phyloP scores from a whole-genome alignment of 2,797 vertebrate genomes.

The Semaprochilodus insignis region DNA sequence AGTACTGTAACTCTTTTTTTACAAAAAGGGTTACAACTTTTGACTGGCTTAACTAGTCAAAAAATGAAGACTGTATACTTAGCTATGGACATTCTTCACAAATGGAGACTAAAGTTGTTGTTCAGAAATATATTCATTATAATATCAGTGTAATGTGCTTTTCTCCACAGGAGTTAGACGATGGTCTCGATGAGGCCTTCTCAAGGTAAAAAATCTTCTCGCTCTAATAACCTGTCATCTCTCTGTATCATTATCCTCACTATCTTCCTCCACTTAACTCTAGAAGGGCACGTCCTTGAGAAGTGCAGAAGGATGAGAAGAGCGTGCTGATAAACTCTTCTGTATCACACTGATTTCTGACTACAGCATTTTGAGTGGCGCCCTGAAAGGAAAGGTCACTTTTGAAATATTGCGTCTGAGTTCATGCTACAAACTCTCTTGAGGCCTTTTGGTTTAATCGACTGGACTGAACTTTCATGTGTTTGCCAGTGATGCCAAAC shows the following conservation, averaged over 20 bases:
- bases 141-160: conserved; percentile 36
- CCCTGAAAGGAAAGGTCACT: neutral
- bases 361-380: neutral
- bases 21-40: neutral
- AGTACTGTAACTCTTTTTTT: no score
- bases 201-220: conserved; percentile 83
- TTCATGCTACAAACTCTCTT: neutral
- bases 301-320: conserved; percentile 14
- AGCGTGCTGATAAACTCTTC: neutral
- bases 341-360: conserved; percentile 7
- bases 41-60: neutral
- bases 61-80: no score
- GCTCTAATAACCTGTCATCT: neutral
- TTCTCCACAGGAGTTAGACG: conserved; percentile 85
- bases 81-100: no score
- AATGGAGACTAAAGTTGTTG: neutral
- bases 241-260: conserved; percentile 8
- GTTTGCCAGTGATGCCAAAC: neutral
- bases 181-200: conserved; percentile 93
- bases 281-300: conserved; percentile 19
- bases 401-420: conserved; percentile 9
- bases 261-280: conserved; percentile 7
- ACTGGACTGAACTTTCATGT: neutral
- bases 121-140: neutral
- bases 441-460: conserved; percentile 19